Conservation (phyloP, 1,140 invertebrate species). For the Neuroterus valhalla region DNA sequence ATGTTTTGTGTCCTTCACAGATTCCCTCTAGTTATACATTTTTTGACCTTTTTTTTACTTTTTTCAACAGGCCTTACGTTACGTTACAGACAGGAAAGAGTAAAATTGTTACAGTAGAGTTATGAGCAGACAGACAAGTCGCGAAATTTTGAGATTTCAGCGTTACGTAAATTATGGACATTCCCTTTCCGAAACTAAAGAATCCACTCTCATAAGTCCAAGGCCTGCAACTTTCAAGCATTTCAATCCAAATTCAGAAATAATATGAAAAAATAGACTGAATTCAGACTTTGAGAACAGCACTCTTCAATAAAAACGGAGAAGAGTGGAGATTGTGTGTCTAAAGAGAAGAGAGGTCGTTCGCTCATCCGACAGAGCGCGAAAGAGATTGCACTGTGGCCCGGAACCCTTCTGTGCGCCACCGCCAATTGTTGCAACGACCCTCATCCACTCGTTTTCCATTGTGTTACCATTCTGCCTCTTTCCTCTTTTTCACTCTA, state of each 20-base stretch:
- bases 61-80: too few species aligned
- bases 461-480: slow-evolving; percentile 59
- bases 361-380: slow-evolving; percentile 65
- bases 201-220: too few species aligned
- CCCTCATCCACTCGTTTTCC: slow-evolving; percentile 57
- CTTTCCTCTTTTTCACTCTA: slow-evolving; percentile 56
- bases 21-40: too few species aligned
- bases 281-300: slow-evolving; percentile 47
- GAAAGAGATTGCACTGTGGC: slow-evolving; percentile 66
- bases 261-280: slow-evolving; percentile 44
- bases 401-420: slow-evolving; percentile 49
- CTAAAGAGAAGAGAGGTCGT: slow-evolving; percentile 32
- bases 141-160: too few species aligned
- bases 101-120: too few species aligned
- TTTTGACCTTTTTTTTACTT: too few species aligned
- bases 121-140: too few species aligned
- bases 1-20: too few species aligned
- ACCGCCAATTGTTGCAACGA: slow-evolving; percentile 62
- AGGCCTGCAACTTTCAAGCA: too few species aligned
- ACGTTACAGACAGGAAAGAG: too few species aligned
- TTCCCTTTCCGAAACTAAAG: too few species aligned
- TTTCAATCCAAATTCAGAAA: slow-evolving; percentile 37
- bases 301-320: not conserved
- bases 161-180: too few species aligned
- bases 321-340: slow-evolving; percentile 9